Base-by-base conservation (phyloP, 2,797 vertebrate species). In the Setipinna tenuifilis region DNA sequence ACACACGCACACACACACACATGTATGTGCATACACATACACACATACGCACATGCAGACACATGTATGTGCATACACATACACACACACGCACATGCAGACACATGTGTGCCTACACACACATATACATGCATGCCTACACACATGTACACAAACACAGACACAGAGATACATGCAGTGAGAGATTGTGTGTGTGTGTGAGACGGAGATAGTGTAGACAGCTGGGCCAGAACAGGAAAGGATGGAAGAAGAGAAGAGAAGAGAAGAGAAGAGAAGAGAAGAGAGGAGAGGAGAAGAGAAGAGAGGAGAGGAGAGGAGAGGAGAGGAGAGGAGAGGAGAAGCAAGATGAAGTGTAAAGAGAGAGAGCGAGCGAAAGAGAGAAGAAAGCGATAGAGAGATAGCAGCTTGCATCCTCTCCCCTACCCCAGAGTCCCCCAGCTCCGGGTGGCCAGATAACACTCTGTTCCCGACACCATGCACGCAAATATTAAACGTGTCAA, bases 131-230 rank as follows among this genome's bases (percentile, higher is more conserved):
- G n/a, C n/a, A n/a, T n/a, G n/a, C n/a, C n/a, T n/a, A n/a, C n/a
- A n/a, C n/a, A n/a, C n/a, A n/a, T n/a, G n/a, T n/a, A n/a, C n/a
- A n/a, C n/a, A n/a, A n/a, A n/a, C n/a, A n/a, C n/a, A n/a, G n/a
- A n/a, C n/a, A n/a, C n/a, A n/a, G n/a, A n/a, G n/a, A n/a, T n/a
- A n/a, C n/a, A n/a, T n/a, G n/a, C n/a, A n/a, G 57, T 90, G 89
- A 83, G 68, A 68, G 65, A 54, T 81, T 0, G 28, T 84, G 78
- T 6, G n/a, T 11, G 4, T 71, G 46, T 23, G 6, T 57, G 68
- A 61, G 68, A 31, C 88, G 41, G 31, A 91, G 87, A 91, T 46
- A 83, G 83, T 90, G 88, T n/a, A n/a, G n/a, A n/a, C n/a, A n/a
- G n/a, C n/a, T n/a, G n/a, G n/a, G n/a, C n/a, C 21, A 65, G 61